Conservation (phyloP, 2,113 vertebrate species). For the Oxygymnocypris stewartii region DNA sequence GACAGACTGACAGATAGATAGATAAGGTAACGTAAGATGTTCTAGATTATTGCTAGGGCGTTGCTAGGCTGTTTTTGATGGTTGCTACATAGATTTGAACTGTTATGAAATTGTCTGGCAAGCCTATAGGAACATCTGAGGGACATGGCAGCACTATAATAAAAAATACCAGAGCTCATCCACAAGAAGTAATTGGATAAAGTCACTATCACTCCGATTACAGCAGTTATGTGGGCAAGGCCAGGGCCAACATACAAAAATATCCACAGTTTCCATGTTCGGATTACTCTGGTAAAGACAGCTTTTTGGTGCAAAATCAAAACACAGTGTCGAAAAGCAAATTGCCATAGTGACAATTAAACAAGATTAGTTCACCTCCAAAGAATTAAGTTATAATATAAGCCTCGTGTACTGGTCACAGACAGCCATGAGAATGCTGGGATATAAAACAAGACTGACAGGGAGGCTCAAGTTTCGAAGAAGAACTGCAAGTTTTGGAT, state of each 20-base stretch:
- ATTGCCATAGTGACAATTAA: constrained; percentile 42
- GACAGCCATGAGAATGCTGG: constrained; percentile 56
- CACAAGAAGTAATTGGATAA: constrained; percentile 61
- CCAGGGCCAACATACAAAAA: constrained; percentile 34
- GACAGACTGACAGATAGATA: not conserved
- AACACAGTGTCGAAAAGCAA: constrained; percentile 11
- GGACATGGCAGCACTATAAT: constrained; percentile 46
- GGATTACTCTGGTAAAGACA: not conserved
- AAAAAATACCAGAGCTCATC: constrained; percentile 41
- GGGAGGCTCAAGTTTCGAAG: constrained; percentile 52
- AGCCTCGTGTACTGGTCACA: constrained; percentile 11
- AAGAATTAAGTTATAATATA: constrained; percentile 46
- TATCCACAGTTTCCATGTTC: constrained; percentile 35
- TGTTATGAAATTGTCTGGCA: constrained; percentile 45
- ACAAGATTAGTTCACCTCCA: constrained; percentile 43
- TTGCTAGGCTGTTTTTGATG: not conserved
- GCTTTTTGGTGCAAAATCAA: not conserved
- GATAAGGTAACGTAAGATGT: not conserved
- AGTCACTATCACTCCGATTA: constrained; percentile 61
- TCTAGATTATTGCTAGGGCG: not conserved
- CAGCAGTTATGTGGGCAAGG: constrained; percentile 44
- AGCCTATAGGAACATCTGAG: constrained; percentile 50
- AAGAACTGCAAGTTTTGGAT: constrained; percentile 40
- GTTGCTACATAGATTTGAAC: not conserved
- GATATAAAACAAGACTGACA: constrained; percentile 57